Base-by-base conservation (phyloP, 2,888 invertebrate genomes). In the Stomorhina lunata region DNA sequence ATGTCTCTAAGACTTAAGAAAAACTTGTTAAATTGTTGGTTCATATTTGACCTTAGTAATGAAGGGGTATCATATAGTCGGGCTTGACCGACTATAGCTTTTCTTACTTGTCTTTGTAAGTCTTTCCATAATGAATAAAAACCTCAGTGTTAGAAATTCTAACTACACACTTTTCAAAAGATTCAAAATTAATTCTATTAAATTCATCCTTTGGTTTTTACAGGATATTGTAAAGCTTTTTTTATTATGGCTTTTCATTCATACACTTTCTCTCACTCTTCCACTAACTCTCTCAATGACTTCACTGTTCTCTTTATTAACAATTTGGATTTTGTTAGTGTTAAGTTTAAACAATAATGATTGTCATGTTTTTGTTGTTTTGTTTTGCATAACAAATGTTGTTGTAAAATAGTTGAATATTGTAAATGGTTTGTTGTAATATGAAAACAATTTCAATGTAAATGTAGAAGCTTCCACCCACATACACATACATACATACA, bases 131-230 rank as follows among this genome's bases (percentile, higher is more conserved):
- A 20, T 29, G n/a, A 32, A 7, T 50, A n/a, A 25, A 25, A 25
- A 50, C 27, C 32, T 15, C 15, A 5, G 17, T 63, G 1, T 4
- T 10, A 53, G 63, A 72, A 48, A 48, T 5, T 48, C n/a, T 48
- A 65, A 10, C 22, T 25, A 15, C 20, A 45, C 37, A 69, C 34
- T 63, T 80, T 59, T 61, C 48, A 59, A 66, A 53, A 75, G 68
- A 72, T 83, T 72, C 83, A 84, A 85, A 87, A 87, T 87, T 87
- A 87, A 86, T 86, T 85, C 85, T 86, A 87, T 87, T 87, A 85
- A 86, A 85, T 86, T 84, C 66, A 63, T 72, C 43, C 45, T 15
- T 45, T 15, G 29, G 9, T 29, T 69, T 57, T 63, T 57, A 32
- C 9, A 45, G 12, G 34, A 75, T 63, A 65, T 65, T 69, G 63